phyloP scores from a whole-genome alignment of 2,113 vertebrate genomes.

The Cyanoderma ruficeps region DNA sequence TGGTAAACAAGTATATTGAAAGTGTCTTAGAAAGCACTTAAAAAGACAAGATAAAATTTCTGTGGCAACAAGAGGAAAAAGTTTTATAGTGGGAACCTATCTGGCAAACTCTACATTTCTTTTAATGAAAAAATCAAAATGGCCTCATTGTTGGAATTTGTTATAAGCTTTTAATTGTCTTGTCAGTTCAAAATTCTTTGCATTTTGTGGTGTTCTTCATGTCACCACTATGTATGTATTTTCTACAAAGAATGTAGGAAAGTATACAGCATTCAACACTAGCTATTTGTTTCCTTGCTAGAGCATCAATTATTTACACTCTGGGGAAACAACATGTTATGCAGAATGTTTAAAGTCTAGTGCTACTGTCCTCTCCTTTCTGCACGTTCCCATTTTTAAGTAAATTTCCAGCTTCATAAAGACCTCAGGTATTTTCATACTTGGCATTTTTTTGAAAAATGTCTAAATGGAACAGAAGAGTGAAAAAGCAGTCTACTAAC shows the following conservation, averaged over 20 bases:
- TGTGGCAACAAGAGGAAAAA: neutral
- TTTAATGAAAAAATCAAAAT: neutral
- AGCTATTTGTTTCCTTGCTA: neutral
- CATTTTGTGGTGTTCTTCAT: neutral
- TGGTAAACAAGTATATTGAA: neutral
- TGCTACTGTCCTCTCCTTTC: neutral
- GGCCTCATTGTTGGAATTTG: neutral
- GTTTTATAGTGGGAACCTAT: neutral
- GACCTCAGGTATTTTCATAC: neutral
- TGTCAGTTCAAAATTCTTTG: neutral
- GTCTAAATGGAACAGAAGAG: neutral
- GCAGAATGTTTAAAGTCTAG: neutral
- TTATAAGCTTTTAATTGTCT: neutral
- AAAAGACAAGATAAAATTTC: neutral
- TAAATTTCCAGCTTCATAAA: neutral
- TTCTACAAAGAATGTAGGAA: neutral
- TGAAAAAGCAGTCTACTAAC: neutral
- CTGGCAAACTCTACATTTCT: neutral
- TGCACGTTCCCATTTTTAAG: neutral
- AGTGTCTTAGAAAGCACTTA: rapidly evolving
- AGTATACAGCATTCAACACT: neutral
- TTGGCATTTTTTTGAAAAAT: neutral
- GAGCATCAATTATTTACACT: neutral
- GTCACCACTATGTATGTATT: neutral
- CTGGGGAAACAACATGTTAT: neutral